Evolutionary conservation across 2,888 invertebrate species (phyloP).

Genomic region (Byasa hedistus): DNA sequence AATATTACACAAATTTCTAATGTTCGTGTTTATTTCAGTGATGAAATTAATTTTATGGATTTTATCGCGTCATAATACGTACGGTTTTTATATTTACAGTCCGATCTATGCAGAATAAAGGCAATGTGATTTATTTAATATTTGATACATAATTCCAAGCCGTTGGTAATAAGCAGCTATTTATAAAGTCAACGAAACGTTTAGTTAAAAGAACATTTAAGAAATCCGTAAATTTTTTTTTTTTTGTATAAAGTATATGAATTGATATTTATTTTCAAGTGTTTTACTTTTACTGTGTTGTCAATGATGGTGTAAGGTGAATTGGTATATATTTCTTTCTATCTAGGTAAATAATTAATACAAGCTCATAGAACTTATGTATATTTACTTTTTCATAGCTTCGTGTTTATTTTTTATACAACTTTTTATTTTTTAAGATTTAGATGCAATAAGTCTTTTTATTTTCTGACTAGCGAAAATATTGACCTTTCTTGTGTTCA

Average conservation of each 20-base stretch:
- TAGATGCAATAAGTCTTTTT: constrained; percentile 7
- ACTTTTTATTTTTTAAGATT: constrained; percentile 2
- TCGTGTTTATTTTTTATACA: constrained; percentile 9
- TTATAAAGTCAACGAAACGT: too few species aligned
- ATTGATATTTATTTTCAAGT: constrained; percentile 25
- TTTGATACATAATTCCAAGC: too few species aligned
- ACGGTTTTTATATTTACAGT: too few species aligned
- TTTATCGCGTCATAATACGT: too few species aligned
- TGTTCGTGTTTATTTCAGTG: background rate
- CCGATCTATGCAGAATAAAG: too few species aligned
- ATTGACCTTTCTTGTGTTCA: constrained; percentile 13
- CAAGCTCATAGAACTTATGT: constrained; percentile 9
- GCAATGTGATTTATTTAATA: too few species aligned
- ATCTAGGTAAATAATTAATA: constrained; percentile 23
- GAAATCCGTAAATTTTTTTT: background rate
- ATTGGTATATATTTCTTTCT: constrained; percentile 11
- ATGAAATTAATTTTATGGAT: background rate
- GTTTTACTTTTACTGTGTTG: background rate
- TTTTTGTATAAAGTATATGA: constrained; percentile 10
- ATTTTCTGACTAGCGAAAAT: background rate
- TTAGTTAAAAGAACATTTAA: too few species aligned
- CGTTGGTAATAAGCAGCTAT: too few species aligned
- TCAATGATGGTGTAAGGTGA: constrained; percentile 3
- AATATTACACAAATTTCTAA: too few species aligned
- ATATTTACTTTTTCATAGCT: constrained; percentile 21